phyloP scores from a whole-genome alignment of 2,888 invertebrate species.

The Anthophora plumipes region DNA sequence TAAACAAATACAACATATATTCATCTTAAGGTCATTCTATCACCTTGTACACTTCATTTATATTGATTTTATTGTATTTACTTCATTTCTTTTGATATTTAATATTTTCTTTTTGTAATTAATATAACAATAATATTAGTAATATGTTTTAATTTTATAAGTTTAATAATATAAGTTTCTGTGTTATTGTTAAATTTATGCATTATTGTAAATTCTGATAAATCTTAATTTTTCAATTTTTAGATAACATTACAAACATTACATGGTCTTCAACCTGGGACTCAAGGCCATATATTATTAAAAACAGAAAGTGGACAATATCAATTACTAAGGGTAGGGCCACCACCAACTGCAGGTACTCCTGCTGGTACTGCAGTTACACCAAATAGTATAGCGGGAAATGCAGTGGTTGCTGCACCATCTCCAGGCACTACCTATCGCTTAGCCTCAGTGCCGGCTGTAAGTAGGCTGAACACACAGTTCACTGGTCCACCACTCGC shows the following conservation, averaged over 20 bases:
- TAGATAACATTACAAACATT: slow-evolving; percentile 95
- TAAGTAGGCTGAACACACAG: slow-evolving; percentile 89
- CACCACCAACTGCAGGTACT: slow-evolving; percentile 88
- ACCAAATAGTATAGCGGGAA: slow-evolving; percentile 83
- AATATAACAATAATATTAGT: background rate
- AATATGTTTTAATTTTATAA: background rate
- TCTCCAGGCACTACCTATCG: slow-evolving; percentile 89
- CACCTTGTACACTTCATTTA: background rate
- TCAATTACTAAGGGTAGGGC: slow-evolving; percentile 95
- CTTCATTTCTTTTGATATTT: background rate
- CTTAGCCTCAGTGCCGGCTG: slow-evolving; percentile 94
- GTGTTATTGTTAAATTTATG: background rate
- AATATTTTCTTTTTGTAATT: background rate
- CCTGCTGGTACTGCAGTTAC: slow-evolving; percentile 84
- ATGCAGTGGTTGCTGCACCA: slow-evolving; percentile 79
- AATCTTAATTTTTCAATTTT: slow-evolving; percentile 76
- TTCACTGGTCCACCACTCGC: slow-evolving; percentile 88
- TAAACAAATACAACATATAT: slow-evolving; percentile 26
- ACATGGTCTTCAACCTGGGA: slow-evolving; percentile 92
- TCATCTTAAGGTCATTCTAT: slow-evolving; percentile 1
- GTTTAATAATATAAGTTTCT: background rate
- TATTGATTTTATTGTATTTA: background rate
- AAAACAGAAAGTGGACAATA: slow-evolving; percentile 99
- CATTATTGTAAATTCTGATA: background rate
- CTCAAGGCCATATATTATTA: slow-evolving; percentile 95